phyloP scores from a whole-genome alignment of 2,888 invertebrate species.

The Hermaeophaga mercurialis region DNA sequence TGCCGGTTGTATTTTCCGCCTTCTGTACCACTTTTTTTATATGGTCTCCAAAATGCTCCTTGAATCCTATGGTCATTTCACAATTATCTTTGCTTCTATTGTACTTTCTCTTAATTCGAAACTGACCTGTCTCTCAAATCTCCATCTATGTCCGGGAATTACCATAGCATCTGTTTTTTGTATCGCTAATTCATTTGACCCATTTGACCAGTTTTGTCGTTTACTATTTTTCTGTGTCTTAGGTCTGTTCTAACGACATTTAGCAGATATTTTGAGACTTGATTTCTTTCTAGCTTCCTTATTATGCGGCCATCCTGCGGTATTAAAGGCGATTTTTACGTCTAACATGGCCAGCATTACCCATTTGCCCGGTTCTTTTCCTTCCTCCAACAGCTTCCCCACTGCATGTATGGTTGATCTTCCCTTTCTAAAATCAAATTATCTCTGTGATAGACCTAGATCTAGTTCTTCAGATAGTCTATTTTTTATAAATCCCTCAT shows the following conservation, averaged over 20 bases:
- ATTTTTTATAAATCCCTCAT: no score
- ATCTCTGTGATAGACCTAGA: no score
- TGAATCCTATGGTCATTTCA: neutral
- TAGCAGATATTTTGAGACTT: constrained; percentile 5
- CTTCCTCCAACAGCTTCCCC: neutral
- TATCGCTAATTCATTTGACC: neutral
- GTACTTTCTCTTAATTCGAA: neutral
- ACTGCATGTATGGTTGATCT: constrained; percentile 3
- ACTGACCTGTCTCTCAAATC: neutral
- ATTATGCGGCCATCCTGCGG: neutral
- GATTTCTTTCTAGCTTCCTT: neutral
- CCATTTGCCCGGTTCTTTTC: neutral
- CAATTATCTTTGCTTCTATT: neutral
- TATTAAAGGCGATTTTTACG: constrained; percentile 1
- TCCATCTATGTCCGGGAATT: neutral
- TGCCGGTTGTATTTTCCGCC: neutral
- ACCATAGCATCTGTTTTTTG: neutral
- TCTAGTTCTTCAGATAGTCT: no score
- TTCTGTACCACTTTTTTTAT: neutral
- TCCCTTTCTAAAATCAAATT: neutral
- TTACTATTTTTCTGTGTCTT: neutral
- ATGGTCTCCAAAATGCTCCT: neutral
- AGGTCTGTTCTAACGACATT: constrained; percentile 11
- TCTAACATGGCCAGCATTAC: neutral
- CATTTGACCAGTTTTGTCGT: neutral